phyloP scores from a whole-genome alignment of 2,797 vertebrate genomes.

The Bradypodion pumilum region DNA sequence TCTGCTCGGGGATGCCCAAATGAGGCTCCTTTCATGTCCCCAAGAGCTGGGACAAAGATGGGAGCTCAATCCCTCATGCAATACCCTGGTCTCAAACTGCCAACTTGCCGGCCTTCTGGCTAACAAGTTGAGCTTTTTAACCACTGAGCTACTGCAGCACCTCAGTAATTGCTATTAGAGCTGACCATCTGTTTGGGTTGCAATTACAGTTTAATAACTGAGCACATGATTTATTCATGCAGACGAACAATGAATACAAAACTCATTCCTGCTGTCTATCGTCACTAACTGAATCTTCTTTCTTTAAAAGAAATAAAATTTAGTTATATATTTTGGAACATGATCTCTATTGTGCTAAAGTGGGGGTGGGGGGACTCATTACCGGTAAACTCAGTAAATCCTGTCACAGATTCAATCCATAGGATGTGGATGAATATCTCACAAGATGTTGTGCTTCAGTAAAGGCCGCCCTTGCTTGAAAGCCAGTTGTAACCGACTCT shows the following conservation, averaged over 20 bases:
- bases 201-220: background rate
- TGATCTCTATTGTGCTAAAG: slow-evolving; percentile 44
- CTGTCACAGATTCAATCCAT: slow-evolving; percentile 43
- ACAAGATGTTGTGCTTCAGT: fast-evolving
- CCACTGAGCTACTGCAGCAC: no score
- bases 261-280: background rate
- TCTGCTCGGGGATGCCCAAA: no score
- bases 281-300: slow-evolving; percentile 7
- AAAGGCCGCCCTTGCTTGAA: no score
- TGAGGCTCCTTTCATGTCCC: no score
- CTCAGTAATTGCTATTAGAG: background rate
- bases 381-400: slow-evolving; percentile 55
- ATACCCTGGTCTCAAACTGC: no score
- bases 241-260: background rate
- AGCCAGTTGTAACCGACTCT: no score
- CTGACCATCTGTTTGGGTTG: slow-evolving; percentile 1
- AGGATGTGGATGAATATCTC: slow-evolving; percentile 45
- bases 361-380: slow-evolving; percentile 44
- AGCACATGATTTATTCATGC: background rate
- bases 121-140: no score
- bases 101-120: no score
- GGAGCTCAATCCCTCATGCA: no score
- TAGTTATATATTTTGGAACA: slow-evolving; percentile 50
- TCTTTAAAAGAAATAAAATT: slow-evolving; percentile 33
- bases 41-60: no score